phyloP scores from a whole-genome alignment of 2,113 vertebrate species.

The Sula dactylatra region DNA sequence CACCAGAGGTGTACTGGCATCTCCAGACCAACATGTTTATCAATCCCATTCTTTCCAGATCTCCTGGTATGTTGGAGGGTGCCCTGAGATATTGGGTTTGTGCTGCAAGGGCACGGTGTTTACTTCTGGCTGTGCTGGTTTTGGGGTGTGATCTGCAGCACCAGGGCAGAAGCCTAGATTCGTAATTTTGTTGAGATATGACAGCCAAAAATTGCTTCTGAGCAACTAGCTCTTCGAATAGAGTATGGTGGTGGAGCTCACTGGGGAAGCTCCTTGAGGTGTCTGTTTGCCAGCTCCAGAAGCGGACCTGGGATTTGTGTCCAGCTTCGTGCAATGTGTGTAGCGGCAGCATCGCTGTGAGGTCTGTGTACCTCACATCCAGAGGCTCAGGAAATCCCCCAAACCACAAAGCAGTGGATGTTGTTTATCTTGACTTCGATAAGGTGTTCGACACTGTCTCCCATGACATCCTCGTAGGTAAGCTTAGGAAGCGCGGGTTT shows the following conservation, averaged over 20 bases:
- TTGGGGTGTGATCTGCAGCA: neutral
- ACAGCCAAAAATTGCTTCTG: neutral
- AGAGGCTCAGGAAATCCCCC: neutral
- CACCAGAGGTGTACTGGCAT: too few relatives aligned
- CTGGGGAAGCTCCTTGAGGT: neutral
- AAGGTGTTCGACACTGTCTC: too few relatives aligned
- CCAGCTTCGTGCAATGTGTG: rapidly evolving
- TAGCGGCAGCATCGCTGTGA: neutral
- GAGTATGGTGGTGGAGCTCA: neutral
- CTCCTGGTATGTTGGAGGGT: too few relatives aligned
- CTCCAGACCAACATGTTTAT: neutral
- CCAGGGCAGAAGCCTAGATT: neutral
- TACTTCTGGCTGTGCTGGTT: neutral
- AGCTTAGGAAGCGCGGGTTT: too few relatives aligned
- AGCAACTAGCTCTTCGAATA: neutral
- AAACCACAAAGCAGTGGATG: too few relatives aligned
- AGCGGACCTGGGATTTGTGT: neutral
- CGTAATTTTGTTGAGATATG: neutral
- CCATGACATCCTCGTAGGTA: too few relatives aligned
- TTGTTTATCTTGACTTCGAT: too few relatives aligned
- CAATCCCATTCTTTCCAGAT: too few relatives aligned
- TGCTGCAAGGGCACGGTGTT: neutral
- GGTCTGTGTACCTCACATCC: neutral
- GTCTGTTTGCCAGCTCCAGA: neutral
- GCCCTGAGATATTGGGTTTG: neutral